A percentile compares a stretch with the other conserved stretches of the same genome.
Evolutionary conservation across 1,140 invertebrate species (phyloP).

Genomic region (Hyles euphorbiae): DNA sequence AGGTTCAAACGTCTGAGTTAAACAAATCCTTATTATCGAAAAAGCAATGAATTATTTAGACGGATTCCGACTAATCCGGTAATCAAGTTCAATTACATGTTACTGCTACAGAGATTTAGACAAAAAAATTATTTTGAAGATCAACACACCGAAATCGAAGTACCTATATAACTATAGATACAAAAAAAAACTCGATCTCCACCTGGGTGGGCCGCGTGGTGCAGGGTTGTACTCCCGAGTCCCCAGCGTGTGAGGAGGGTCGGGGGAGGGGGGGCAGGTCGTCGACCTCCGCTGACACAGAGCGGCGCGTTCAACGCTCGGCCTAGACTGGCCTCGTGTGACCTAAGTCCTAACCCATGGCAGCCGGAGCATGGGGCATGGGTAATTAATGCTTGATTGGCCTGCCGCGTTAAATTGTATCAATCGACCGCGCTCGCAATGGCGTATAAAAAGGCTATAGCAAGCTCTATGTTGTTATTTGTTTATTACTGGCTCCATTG

Average conservation of each 20-base stretch:
- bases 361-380: constrained; percentile 2
- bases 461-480: too few relatives aligned
- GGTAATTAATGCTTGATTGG: constrained; percentile 6
- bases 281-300: constrained; percentile 51
- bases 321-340: constrained; percentile 53
- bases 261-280: constrained; percentile 23
- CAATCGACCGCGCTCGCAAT: too few relatives aligned
- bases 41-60: too few relatives aligned
- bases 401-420: background rate
- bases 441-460: too few relatives aligned
- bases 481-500: too few relatives aligned
- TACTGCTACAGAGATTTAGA: too few relatives aligned
- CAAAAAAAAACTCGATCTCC: constrained; percentile 6
- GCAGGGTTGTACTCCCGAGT: background rate
- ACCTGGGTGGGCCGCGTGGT: constrained; percentile 26
- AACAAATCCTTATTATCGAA: too few relatives aligned
- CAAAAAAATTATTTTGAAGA: too few relatives aligned
- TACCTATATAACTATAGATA: background rate
- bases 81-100: too few relatives aligned
- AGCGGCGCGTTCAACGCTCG: constrained; percentile 54
- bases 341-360: constrained; percentile 5
- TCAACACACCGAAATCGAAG: too few relatives aligned
- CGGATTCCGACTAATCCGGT: too few relatives aligned
- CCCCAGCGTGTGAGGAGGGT: background rate
- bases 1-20: too few relatives aligned